A percentile compares a stretch with the other conserved stretches of the same genome.
Conservation (phyloP, 1,140 invertebrate genomes). For the Sinonovacula constricta region DNA sequence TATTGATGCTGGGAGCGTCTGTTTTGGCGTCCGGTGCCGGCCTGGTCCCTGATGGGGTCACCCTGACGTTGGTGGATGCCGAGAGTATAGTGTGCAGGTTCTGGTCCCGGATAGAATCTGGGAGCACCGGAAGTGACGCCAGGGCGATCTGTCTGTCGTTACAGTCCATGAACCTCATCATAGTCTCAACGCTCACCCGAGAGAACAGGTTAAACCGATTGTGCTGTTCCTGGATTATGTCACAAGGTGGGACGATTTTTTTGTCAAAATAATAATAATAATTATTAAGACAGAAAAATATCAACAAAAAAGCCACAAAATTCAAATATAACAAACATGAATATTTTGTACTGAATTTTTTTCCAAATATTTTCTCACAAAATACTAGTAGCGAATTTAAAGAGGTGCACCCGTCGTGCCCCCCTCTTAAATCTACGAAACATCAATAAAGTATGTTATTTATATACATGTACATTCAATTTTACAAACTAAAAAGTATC, state of each 20-base stretch:
- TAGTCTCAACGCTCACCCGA: slow-evolving; percentile 27
- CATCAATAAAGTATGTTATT: no score
- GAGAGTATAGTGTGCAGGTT: slow-evolving; percentile 11
- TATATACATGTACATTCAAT: no score
- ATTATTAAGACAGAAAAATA: not conserved
- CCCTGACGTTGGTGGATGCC: slow-evolving; percentile 25
- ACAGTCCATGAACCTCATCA: slow-evolving; percentile 36
- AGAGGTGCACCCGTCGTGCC: no score
- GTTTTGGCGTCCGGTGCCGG: not conserved
- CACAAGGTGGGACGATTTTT: no score
- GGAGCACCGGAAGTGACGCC: slow-evolving; percentile 32
- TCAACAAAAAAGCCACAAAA: no score
- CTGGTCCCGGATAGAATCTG: slow-evolving; percentile 33
- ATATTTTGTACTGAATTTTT: no score
- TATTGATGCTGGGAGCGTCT: no score
- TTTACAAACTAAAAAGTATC: no score
- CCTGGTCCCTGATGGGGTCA: not conserved
- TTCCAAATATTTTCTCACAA: no score
- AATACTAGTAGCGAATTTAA: no score
- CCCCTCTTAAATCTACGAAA: no score
- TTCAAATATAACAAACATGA: no score
- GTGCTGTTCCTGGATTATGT: slow-evolving; percentile 35
- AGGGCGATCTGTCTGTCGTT: slow-evolving; percentile 26
- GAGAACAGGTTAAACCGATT: slow-evolving; percentile 26
- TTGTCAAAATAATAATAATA: not conserved